A percentile compares a stretch with the other conserved stretches of the same genome.
These are phyloP conservation scores for Scaptomyza flava DNA, from an alignment of 2,888 invertebrate species.

Conservation along the genomic window DNA sequence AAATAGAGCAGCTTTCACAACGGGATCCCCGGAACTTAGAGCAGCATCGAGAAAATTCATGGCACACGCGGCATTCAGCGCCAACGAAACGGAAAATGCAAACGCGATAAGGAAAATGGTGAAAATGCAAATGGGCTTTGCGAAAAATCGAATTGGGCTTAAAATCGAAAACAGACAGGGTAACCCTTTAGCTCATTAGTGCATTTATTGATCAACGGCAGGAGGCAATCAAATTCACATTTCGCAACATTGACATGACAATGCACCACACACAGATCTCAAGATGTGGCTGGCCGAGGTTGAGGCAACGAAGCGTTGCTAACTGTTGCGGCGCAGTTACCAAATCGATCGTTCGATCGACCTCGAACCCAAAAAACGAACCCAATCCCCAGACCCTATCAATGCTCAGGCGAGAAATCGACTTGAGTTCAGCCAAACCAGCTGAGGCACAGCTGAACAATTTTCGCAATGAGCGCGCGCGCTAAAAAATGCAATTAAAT, in stretches of 20 bases:
- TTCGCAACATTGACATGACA: constrained; percentile 81
- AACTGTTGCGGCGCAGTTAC: constrained; percentile 67
- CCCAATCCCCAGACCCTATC: constrained; percentile 36
- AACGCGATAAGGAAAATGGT: constrained; percentile 21
- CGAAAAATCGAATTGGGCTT: constrained; percentile 20
- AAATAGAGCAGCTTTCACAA: constrained; percentile 55
- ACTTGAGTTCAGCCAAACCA: constrained; percentile 27
- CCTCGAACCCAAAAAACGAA: constrained; percentile 24
- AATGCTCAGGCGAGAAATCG: constrained; percentile 27
- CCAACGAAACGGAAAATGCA: constrained; percentile 77
- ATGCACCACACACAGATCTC: constrained; percentile 34
- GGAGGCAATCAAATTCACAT: constrained; percentile 81
- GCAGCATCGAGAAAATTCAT: constrained; percentile 45
- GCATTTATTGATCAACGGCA: constrained; percentile 70
- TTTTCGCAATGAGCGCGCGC: constrained; percentile 75
- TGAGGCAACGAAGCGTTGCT: constrained; percentile 62
- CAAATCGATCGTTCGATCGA: constrained; percentile 45
- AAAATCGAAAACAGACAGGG: not conserved
- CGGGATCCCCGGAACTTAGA: constrained; percentile 47
- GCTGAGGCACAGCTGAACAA: constrained; percentile 68
- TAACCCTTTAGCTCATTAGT: constrained; percentile 67
- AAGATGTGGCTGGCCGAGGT: constrained; percentile 27
- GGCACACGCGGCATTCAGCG: constrained; percentile 76
- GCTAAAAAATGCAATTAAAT: constrained; percentile 78
- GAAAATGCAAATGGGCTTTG: constrained; percentile 68